Evolutionary conservation across 1,140 invertebrate species (phyloP).

Genomic region (Bombus huntii): DNA sequence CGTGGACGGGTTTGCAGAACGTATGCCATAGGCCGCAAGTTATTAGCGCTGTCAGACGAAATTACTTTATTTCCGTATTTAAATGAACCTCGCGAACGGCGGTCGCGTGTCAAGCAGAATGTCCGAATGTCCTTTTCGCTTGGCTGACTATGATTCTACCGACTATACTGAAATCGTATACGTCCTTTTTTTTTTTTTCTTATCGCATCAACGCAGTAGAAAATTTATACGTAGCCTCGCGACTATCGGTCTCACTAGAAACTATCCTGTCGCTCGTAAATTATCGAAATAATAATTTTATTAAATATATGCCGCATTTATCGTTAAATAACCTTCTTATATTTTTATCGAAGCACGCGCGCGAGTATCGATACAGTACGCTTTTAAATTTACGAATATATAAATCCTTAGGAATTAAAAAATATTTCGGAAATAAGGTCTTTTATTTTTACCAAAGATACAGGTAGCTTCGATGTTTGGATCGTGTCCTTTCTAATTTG

Average conservation of each 20-base stretch:
- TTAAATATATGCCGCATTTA: background rate
- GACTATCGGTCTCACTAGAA: too few species aligned
- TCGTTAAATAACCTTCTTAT: background rate
- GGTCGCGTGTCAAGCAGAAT: constrained; percentile 46
- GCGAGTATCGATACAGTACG: too few species aligned
- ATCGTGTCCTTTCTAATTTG: background rate
- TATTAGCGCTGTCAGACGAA: constrained; percentile 47
- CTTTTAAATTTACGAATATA: too few species aligned
- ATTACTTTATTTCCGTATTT: constrained; percentile 57
- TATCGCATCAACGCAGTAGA: too few species aligned
- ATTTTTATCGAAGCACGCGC: background rate
- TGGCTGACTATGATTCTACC: background rate
- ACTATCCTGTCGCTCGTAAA: background rate
- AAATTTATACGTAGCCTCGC: too few species aligned
- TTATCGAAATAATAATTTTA: background rate
- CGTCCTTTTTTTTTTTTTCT: background rate
- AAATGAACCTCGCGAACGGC: constrained; percentile 26
- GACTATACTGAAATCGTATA: background rate
- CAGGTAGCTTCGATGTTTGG: too few species aligned
- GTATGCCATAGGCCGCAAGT: constrained; percentile 7
- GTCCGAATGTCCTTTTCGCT: constrained; percentile 36
- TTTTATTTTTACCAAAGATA: too few species aligned
- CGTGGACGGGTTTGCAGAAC: background rate
- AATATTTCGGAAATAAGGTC: too few species aligned
- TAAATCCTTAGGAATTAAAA: too few species aligned